A percentile compares a stretch with the other conserved stretches of the same genome.
These are phyloP conservation scores for Bucorvus abyssinicus DNA, from an alignment of 2,797 vertebrate species.

Conservation along the genomic window DNA sequence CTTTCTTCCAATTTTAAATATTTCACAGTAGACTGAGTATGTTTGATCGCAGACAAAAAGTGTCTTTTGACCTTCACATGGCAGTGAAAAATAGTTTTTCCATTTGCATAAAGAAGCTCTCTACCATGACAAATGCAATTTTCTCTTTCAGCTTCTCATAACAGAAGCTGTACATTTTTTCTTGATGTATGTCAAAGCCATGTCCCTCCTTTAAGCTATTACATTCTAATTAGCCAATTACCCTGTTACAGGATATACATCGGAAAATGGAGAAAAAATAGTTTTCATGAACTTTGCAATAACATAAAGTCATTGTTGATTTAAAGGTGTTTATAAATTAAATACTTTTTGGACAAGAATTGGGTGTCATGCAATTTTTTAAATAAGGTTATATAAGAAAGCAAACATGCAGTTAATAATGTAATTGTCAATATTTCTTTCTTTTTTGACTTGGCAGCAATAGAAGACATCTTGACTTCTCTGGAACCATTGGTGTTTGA, in stretches of 20 bases:
- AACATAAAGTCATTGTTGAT: slow-evolving; percentile 37
- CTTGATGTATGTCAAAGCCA: neutral
- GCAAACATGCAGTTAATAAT: neutral
- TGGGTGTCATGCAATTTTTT: neutral
- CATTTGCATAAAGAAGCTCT: neutral
- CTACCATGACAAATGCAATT: slow-evolving; percentile 6
- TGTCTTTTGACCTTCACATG: neutral
- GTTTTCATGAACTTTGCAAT: slow-evolving; percentile 18
- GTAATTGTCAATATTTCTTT: neutral
- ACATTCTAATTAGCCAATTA: slow-evolving; percentile 24
- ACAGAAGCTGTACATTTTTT: neutral
- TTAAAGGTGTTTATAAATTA: slow-evolving; percentile 48
- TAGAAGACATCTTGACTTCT: neutral
- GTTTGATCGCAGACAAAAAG: neutral
- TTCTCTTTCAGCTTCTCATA: neutral
- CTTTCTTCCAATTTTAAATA: neutral
- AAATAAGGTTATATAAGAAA: neutral
- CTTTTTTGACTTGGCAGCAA: neutral
- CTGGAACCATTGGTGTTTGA: neutral
- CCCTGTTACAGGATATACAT: neutral
- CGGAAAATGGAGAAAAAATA: neutral
- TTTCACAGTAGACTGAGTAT: neutral
- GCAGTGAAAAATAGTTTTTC: neutral
- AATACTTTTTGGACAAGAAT: neutral
- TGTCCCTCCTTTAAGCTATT: neutral